phyloP scores from a whole-genome alignment of 2,888 invertebrate species.

The Blomia tropicalis region DNA sequence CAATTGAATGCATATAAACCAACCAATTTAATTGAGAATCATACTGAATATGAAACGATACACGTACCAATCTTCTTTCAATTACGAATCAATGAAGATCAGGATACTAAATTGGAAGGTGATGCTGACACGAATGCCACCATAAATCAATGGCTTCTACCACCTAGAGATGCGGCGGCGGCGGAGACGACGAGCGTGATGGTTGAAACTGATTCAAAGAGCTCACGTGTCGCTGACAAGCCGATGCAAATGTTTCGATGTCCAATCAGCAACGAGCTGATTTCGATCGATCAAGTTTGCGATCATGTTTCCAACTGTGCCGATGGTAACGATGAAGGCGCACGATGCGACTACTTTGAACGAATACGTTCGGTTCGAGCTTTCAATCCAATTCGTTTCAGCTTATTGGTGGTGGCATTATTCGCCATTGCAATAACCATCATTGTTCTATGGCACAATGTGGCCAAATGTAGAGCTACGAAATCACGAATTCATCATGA shows the following conservation, averaged over 20 bases:
- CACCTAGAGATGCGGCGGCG: neutral
- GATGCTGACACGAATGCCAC: neutral
- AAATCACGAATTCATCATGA: too few relatives aligned
- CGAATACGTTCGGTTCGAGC: neutral
- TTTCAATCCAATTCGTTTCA: neutral
- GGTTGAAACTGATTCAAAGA: neutral
- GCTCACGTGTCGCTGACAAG: neutral
- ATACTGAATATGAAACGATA: neutral
- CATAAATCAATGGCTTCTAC: neutral
- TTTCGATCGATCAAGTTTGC: constrained; percentile 28
- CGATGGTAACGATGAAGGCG: constrained; percentile 28
- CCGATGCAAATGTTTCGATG: constrained; percentile 22
- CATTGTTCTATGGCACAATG: neutral
- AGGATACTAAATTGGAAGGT: neutral
- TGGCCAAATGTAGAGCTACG: neutral
- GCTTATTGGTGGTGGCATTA: neutral
- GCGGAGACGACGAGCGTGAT: too few relatives aligned
- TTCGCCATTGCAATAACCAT: neutral
- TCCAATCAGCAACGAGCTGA: constrained; percentile 14
- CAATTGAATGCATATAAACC: too few relatives aligned
- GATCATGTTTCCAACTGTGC: constrained; percentile 27
- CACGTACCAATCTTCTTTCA: neutral
- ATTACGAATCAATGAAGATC: neutral
- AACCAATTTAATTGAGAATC: too few relatives aligned
- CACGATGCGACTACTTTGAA: neutral